These are phyloP conservation scores for Hestina assimilis DNA, from an alignment of 1,140 invertebrate genomes.

Conservation along the genomic window DNA sequence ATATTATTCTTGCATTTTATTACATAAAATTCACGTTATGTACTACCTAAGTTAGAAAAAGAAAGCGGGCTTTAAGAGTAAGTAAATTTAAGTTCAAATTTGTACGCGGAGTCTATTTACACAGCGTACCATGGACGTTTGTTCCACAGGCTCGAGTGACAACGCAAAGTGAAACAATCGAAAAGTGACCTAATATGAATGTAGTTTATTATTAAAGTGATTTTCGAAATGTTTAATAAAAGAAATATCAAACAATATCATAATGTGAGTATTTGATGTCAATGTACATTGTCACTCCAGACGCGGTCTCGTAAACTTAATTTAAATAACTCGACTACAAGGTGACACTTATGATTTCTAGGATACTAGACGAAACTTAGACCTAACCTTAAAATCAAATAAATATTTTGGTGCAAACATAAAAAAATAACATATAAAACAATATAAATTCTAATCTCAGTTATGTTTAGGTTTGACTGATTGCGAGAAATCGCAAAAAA, in stretches of 20 bases:
- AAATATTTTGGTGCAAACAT: slow-evolving; percentile 74
- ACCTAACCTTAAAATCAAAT: slow-evolving; percentile 66
- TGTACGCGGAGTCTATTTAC: slow-evolving; percentile 76
- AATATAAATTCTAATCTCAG: slow-evolving; percentile 55
- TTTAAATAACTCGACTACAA: slow-evolving; percentile 68
- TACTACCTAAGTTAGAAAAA: slow-evolving; percentile 75
- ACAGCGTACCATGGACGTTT: slow-evolving; percentile 77
- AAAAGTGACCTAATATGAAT: neutral
- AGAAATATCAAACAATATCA: slow-evolving; percentile 7
- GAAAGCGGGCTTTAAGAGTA: slow-evolving; percentile 72
- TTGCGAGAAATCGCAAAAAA: slow-evolving; percentile 58
- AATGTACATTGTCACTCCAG: slow-evolving; percentile 42
- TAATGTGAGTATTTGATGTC: slow-evolving; percentile 15
- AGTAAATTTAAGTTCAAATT: slow-evolving; percentile 69
- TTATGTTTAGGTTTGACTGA: slow-evolving; percentile 54
- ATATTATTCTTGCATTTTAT: slow-evolving; percentile 78
- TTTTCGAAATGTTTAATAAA: slow-evolving; percentile 16
- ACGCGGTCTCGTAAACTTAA: slow-evolving; percentile 69
- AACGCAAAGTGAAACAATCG: slow-evolving; percentile 29
- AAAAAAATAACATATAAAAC: slow-evolving; percentile 60
- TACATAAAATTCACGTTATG: slow-evolving; percentile 78
- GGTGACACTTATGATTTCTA: slow-evolving; percentile 72
- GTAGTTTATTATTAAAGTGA: slow-evolving; percentile 29
- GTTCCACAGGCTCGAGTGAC: slow-evolving; percentile 54
- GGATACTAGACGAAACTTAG: slow-evolving; percentile 74